Evolutionary conservation across 2,888 invertebrate species (phyloP), one percentile per base, ranked within the genome.

Genomic region (Nomada hirtipes): DNA sequence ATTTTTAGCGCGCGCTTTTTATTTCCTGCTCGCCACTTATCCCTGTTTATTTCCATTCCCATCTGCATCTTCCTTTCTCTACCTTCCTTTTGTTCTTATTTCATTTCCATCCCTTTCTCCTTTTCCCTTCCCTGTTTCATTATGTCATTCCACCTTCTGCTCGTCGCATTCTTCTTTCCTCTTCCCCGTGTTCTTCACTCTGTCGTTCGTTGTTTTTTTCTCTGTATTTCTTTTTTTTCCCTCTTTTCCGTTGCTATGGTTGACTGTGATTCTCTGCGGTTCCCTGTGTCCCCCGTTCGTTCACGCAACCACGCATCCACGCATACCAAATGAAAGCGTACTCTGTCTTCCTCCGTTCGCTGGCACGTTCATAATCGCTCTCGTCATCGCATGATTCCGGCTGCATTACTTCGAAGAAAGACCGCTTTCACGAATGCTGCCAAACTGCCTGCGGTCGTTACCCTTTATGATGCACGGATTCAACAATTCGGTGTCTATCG

Each of bases 341-440:
- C 83, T 72, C 86, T 85, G 80, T 87, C 86, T 76, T 76, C 77
- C 71, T 74, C 68, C 65, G 75, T 71, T 71, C 70, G 23, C 53
- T 73, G 78, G 71, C 79, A 72, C 75, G 83, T 47, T 80, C 73
- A 83, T 84, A 84, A 84, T 84, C 84, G 83, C 77, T 76, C 84
- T 79, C 84, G 85, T 87, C 86, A 87, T 87, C 87, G 83, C 86
- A 81, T 77, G 86, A 86, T 84, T 82, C 85, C 77, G 82, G 84
- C 83, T 71, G 80, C 71, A 74, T 79, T 85, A 72, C 80, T 63
- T 70, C 85, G 83, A 87, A 87, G 86, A 87, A 87, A 85, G 85
- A 73, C 79, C 78, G 86, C 86, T 86, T 87, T 87, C 87, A 87
- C 85, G 83, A 81, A 77, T 57, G 74, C 76, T 79, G 85, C 85